Evolutionary conservation across 1,140 invertebrate species (phyloP).

Genomic region (Bilobella aurantiaca): DNA sequence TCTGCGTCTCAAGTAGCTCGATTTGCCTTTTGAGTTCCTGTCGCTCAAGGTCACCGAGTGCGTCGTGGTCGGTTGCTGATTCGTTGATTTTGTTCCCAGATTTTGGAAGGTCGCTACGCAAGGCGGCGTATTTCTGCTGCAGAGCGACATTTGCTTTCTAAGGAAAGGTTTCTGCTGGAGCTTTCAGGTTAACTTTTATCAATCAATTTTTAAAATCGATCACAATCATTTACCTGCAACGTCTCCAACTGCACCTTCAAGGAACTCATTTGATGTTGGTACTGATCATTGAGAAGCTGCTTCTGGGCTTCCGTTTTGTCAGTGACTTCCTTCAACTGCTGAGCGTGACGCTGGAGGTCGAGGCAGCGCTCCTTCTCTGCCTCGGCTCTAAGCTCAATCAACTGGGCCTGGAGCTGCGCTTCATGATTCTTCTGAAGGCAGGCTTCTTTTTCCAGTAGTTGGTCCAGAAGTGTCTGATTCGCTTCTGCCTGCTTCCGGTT

Average conservation of each 20-base stretch:
- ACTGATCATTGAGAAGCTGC: neutral
- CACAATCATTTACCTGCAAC: constrained; percentile 12
- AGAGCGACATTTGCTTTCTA: no score
- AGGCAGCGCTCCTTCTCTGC: neutral
- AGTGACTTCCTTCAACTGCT: constrained; percentile 7
- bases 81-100: no score
- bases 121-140: no score
- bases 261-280: constrained; percentile 1
- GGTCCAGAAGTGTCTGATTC: neutral
- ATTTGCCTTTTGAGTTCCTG: no score
- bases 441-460: neutral
- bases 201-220: no score
- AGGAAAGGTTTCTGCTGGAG: no score
- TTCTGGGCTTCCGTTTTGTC: constrained; percentile 11
- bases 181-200: no score
- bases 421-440: neutral
- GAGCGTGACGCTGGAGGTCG: no score
- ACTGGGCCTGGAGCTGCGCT: neutral
- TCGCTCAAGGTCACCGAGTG: no score
- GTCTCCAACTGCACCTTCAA: neutral
- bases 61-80: no score
- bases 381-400: neutral
- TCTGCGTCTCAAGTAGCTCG: neutral
- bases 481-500: neutral
- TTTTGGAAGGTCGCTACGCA: no score